Conservation (phyloP, 2,888 invertebrate species). For the Drosophila anceps region DNA sequence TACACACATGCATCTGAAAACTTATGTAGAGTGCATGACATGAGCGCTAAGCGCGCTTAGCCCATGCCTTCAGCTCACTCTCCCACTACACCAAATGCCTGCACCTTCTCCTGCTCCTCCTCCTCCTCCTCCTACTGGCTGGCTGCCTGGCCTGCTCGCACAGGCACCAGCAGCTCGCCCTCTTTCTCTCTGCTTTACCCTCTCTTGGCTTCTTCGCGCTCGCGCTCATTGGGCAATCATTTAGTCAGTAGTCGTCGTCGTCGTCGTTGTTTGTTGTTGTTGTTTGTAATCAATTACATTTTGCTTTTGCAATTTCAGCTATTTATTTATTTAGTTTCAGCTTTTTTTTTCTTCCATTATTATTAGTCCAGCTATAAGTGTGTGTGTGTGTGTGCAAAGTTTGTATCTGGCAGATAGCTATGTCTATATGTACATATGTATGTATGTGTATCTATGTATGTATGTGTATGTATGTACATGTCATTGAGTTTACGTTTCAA, state of each 20-base stretch:
- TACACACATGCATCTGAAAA: conserved; percentile 45
- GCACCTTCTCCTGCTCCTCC: neutral
- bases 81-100: conserved; percentile 14
- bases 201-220: conserved; percentile 37
- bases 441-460: conserved; percentile 31
- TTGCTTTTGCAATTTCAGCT: conserved; percentile 81
- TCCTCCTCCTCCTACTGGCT: no score
- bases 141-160: no score
- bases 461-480: conserved; percentile 48
- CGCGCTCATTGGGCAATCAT: conserved; percentile 79
- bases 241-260: conserved; percentile 74
- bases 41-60: conserved; percentile 74
- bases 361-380: conserved; percentile 67
- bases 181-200: neutral
- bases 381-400: conserved; percentile 37
- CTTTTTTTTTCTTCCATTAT: conserved; percentile 67
- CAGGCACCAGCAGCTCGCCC: neutral
- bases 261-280: conserved; percentile 47
- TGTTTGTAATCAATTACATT: conserved; percentile 78
- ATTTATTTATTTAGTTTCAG: conserved; percentile 81
- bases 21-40: conserved; percentile 76
- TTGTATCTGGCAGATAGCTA: conserved; percentile 76
- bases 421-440: conserved; percentile 26
- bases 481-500: conserved; percentile 66
- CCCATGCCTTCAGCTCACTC: conserved; percentile 39